Conservation (phyloP, 30 jellyfish, hydroid and myxozoan genomes). For the Turritopsis rubra region DNA sequence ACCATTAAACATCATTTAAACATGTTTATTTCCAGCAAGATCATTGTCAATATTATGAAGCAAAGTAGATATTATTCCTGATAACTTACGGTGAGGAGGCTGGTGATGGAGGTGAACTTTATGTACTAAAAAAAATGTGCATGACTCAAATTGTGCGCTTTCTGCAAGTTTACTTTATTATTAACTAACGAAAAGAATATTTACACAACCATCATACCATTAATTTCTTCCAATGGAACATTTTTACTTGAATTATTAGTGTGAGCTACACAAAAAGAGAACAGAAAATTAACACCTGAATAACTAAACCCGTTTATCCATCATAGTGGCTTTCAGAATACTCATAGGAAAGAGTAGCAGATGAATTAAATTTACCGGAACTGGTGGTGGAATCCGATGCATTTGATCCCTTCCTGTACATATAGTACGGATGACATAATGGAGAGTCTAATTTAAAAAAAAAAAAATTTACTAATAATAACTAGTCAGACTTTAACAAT, state of each 20-base stretch:
- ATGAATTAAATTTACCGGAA: not conserved
- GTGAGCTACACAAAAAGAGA: not conserved
- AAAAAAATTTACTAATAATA: too few species aligned
- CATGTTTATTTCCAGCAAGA: too few species aligned
- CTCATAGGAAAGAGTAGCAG: too few species aligned
- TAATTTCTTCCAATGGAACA: not conserved
- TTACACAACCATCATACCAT: not conserved
- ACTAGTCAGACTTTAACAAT: too few species aligned
- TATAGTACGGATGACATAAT: slow-evolving; percentile 10
- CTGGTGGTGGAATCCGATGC: slow-evolving; percentile 1
- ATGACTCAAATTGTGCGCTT: too few species aligned
- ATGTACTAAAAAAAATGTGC: not conserved
- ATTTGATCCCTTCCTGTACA: slow-evolving; percentile 15
- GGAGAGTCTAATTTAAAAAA: not conserved
- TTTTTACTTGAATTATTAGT: not conserved
- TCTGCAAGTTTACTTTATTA: not conserved
- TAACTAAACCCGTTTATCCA: not conserved
- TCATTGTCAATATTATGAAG: too few species aligned
- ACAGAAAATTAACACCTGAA: not conserved
- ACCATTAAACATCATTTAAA: not conserved
- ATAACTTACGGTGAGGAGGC: not conserved
- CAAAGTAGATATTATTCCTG: not conserved
- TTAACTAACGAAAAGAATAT: not conserved
- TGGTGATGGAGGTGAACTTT: not conserved
- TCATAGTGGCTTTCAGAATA: too few species aligned